phyloP scores from a whole-genome alignment of 2,797 vertebrate species.

The Natrix natrix region DNA sequence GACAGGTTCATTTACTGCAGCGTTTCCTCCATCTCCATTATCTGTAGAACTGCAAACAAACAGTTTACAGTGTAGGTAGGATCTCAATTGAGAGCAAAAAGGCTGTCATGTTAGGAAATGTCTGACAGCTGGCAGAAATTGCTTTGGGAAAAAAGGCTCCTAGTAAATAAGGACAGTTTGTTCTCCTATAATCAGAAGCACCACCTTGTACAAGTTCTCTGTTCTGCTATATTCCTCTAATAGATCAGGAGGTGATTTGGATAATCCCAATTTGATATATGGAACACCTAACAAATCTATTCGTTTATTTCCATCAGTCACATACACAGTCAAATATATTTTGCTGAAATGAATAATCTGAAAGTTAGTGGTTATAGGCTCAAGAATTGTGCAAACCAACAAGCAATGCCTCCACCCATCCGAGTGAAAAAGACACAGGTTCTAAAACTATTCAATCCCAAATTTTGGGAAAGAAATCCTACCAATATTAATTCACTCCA shows the following conservation, averaged over 20 bases:
- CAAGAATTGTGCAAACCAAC: neutral
- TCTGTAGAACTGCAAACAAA: slow-evolving; percentile 60
- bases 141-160: slow-evolving; percentile 37
- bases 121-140: slow-evolving; percentile 64
- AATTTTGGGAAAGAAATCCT: neutral
- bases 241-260: slow-evolving; percentile 39
- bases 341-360: slow-evolving; percentile 47
- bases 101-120: slow-evolving; percentile 55
- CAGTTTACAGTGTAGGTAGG: slow-evolving; percentile 39
- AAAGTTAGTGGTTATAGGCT: slow-evolving; percentile 27
- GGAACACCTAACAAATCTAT: slow-evolving; percentile 31
- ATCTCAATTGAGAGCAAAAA: slow-evolving; percentile 47
- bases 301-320: slow-evolving; percentile 29
- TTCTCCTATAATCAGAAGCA: slow-evolving; percentile 58
- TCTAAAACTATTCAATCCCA: neutral
- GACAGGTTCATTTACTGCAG: slow-evolving; percentile 60
- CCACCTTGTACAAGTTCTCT: slow-evolving; percentile 50
- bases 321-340: slow-evolving; percentile 43
- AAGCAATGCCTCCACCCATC: neutral
- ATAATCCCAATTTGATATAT: slow-evolving; percentile 47
- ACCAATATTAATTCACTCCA: neutral
- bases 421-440: neutral
- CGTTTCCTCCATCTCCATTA: slow-evolving; percentile 59
- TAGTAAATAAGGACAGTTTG: slow-evolving; percentile 43
- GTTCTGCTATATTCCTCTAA: slow-evolving; percentile 37